These are phyloP conservation scores for Thinocorus orbignyianus DNA, from an alignment of 2,113 vertebrate species.

Conservation along the genomic window DNA sequence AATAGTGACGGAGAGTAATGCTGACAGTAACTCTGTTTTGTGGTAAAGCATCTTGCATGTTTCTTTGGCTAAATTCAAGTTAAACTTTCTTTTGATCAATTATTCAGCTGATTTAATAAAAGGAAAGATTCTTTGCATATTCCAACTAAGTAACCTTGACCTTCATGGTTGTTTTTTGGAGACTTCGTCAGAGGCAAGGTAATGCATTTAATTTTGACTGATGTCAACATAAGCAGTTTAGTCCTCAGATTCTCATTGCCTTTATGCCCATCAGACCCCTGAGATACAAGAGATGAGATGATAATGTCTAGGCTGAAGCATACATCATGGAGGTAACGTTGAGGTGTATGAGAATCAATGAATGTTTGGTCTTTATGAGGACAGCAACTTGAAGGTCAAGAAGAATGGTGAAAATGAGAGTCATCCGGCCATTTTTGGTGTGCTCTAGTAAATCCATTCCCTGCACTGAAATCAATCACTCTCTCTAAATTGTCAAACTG, in stretches of 20 bases:
- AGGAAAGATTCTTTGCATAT: neutral
- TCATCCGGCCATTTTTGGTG: neutral
- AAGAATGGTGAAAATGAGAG: neutral
- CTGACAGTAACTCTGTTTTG: neutral
- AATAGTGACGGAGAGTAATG: neutral
- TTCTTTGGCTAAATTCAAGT: neutral
- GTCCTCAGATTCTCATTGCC: neutral
- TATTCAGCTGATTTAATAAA: neutral
- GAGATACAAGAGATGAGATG: neutral
- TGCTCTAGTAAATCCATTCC: neutral
- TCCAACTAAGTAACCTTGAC: neutral
- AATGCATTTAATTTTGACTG: neutral
- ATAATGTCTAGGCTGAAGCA: neutral
- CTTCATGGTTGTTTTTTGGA: neutral
- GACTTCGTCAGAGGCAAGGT: neutral
- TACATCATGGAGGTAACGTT: neutral
- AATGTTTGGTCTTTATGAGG: slow-evolving; percentile 6
- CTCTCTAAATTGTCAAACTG: neutral
- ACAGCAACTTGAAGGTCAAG: neutral
- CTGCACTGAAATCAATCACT: neutral
- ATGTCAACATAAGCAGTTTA: neutral
- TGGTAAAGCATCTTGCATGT: neutral
- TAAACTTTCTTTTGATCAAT: slow-evolving; percentile 10
- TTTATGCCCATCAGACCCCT: neutral
- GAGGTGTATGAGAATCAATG: neutral